Base-by-base conservation (phyloP, 2,113 vertebrate species). In the Atrichornis clamosus region DNA sequence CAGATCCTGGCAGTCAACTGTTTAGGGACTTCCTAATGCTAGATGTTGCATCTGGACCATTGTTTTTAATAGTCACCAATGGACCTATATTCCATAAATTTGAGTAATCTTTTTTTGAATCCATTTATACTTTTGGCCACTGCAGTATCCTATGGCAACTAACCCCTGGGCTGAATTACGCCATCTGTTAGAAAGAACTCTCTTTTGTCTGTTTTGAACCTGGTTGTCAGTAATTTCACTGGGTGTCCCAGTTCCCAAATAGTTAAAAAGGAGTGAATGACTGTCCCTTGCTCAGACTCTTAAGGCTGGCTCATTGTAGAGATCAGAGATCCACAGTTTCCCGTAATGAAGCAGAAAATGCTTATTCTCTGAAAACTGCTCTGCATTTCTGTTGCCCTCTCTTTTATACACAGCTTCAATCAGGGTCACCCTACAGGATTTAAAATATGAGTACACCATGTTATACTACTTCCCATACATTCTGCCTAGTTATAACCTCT, bases 51-150 rank as follows among this genome's bases (percentile, higher is more conserved):
- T 91, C 44, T 96, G 86, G 64, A 78, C 47, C 3, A 0, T 33
- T 89, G 68, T 92, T 95, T 95, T 93, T 94, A 84, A 95, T 60
- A 93, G 89, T 56, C 47, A 49, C 35, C 86, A 74, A 28, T 41
- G 69, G 91, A 87, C 89, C 17, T 60, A 72, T 89, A 72, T 93
- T 95, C 47, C 63, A 84, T 84, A 95, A 89, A 87, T 92, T 90
- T 95, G 90, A 87, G 47, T 95, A 78, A 93, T 92, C 19, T 39
- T 63, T 78, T 90, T 93, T 75, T 84, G 35, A 84, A 87, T 37
- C n/a, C 37, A 47, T 81, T 89, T 92, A 44, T 84, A 60, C 42
- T 89, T 95, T 81, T 68, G 76, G 69, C 56, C 69, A 95, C 76
- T 74, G 26, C 56, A 78, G 52, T 59, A 56, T 81, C 41, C 44